phyloP scores from a whole-genome alignment of 1,140 invertebrate species.

The Drosophila nannoptera region DNA sequence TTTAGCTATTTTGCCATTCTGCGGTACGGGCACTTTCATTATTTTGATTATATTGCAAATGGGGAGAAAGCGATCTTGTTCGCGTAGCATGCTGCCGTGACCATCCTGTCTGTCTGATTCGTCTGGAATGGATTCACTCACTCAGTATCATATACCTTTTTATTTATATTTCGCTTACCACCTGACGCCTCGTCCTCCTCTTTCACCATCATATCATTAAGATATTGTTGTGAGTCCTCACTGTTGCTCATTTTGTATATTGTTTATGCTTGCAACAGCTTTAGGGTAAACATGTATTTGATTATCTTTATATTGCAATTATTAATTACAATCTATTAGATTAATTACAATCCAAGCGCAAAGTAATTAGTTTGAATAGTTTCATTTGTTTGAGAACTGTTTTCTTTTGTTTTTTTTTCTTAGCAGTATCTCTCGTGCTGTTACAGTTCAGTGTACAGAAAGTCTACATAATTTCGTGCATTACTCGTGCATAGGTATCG shows the following conservation, averaged over 20 bases:
- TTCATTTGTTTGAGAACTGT: background rate
- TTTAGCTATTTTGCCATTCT: conserved; percentile 98
- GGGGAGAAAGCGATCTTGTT: conserved; percentile 97
- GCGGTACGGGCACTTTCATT: conserved; percentile 98
- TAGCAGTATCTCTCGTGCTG: background rate
- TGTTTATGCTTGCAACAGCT: background rate
- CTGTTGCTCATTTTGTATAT: conserved; percentile 66
- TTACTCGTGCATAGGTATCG: conserved; percentile 2
- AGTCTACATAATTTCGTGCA: background rate
- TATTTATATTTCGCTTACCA: conserved; percentile 37
- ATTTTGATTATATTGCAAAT: conserved; percentile 99
- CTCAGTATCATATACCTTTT: background rate
- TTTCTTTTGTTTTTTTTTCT: background rate
- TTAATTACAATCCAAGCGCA: background rate
- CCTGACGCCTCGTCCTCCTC: conserved; percentile 70
- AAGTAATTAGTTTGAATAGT: background rate
- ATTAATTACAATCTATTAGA: background rate
- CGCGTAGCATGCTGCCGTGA: conserved; percentile 81
- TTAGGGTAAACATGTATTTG: conserved; percentile 5
- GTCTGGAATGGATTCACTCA: conserved; percentile 30
- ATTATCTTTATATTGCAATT: background rate
- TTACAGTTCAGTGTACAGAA: conserved; percentile 16
- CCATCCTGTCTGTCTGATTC: conserved; percentile 71
- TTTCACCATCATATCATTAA: conserved; percentile 63
- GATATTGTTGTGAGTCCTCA: conserved; percentile 71